Evolutionary conservation across 2,797 vertebrate genomes (phyloP), one percentile per base, ranked within the genome.

Genomic region (Amphiprion clarkii): DNA sequence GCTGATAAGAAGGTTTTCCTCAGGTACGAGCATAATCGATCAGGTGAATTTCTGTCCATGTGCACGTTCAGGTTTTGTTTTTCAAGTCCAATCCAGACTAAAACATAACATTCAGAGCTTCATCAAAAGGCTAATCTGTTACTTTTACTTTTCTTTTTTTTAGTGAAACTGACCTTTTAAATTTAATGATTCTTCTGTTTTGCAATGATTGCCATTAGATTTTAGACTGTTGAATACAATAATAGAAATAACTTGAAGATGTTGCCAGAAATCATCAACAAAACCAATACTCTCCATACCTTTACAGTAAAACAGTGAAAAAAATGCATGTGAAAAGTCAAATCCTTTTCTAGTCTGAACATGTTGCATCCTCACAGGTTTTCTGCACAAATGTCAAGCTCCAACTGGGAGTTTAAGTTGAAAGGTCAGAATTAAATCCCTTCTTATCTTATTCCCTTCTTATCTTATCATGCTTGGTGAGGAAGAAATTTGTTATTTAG

Each of bases 401-500:
- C 58, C 76, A 72, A 58, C 66, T 48, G 77, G 79, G 69, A 77
- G 56, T 76, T 84, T 40, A 81, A 74, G 71, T 84, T 65, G 13
- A 83, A 85, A 83, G 77, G 65, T 85, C 76, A 85, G 31, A 83
- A 63, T 78, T 42, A 77, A 76, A 79, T 66, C 58, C 27, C 62
- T 11, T 6, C 51, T 39, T 58, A 76, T 82, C 36, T 71, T 27
- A 67, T 53, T 66, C 58, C 27, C 62, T 11, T 6, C 51, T 39
- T 58, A 76, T 82, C 36, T 71, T 27, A 67, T 53, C 57, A 44
- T 65, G 36, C 57, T n/a, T 53, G 19, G 40, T 54, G 49, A 70
- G 42, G 66, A 44, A 49, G 8, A 59, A 68, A 70, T 16, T 53
- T 60, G 65, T 64, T 74, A 25, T 85, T 71, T 53, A 60, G 70